Percentiles rank a stretch among this genome's conserved stretches.
Conservation (phyloP, 2,888 invertebrate genomes). For the Chydorus sphaericus region DNA sequence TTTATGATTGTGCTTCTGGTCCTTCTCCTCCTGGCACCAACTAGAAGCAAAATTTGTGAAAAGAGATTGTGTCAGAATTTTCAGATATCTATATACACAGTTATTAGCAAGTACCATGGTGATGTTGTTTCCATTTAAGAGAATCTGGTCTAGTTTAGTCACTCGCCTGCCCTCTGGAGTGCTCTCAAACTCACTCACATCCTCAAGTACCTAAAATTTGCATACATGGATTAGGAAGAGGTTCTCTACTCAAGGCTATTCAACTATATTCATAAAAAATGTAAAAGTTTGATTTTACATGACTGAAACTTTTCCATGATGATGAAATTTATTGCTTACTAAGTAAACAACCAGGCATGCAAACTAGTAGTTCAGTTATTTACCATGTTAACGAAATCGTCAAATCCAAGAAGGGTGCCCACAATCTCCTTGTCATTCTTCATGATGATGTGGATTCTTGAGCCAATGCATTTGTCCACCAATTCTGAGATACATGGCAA, state of each 20-base stretch:
- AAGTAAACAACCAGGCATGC: no score
- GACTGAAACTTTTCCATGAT: no score
- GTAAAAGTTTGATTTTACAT: no score
- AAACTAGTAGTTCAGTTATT: no score
- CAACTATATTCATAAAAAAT: no score
- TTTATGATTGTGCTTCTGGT: conserved; percentile 36
- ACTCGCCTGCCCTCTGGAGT: conserved; percentile 92
- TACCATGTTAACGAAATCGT: conserved; percentile 98
- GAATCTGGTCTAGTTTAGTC: conserved; percentile 92
- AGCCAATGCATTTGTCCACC: conserved; percentile 99
- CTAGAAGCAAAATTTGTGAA: conserved; percentile 33
- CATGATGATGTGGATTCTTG: conserved; percentile 98
- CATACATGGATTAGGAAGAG: no score
- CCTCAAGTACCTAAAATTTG: no score
- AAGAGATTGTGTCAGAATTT: background rate
- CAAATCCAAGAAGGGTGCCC: conserved; percentile 91
- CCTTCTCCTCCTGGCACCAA: conserved; percentile 65
- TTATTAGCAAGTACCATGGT: conserved; percentile 58
- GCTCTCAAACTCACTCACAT: conserved; percentile 94
- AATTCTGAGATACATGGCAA: conserved; percentile 47
- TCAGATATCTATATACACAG: background rate
- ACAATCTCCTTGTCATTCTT: conserved; percentile 99
- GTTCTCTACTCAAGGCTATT: no score
- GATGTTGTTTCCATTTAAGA: conserved; percentile 97
- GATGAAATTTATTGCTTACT: no score